Evolutionary conservation across 2,797 vertebrate species (phyloP), one percentile per base, ranked within the genome.

Genomic region (Lates japonicus): DNA sequence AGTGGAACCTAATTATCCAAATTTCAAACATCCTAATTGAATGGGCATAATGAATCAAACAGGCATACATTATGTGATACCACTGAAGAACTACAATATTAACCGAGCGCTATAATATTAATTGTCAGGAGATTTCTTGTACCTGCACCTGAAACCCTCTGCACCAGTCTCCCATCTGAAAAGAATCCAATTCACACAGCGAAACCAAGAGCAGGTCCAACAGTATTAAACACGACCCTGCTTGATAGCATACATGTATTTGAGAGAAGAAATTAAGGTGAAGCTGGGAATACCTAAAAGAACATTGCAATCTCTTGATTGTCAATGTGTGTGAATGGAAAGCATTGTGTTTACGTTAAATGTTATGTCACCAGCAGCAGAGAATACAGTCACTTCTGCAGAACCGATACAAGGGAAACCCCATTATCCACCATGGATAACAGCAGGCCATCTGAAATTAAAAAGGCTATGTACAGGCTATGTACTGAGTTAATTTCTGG

Each of bases 41-140:
- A 76, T 81, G 78, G 46, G 55, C 22, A 71, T 69, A 73, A 78
- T 85, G 49, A 83, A 83, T 88, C 58, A 78, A 78, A 85, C 13
- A 25, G 48, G 73, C 65, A n/a, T 59, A 76, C 25, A 80, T 49
- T 31, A 76, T 54, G 31, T 20, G 29, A 73, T 62, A 48, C 70
- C 39, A n/a, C 20, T 37, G 13, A 67, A 55, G 20, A 70, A 60
- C 22, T 48, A 25, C 37, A 44, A 60, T 31, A 68, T 70, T 72
- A 64, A 76, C 13, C n/a, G 58, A 41, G 52, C 2, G 5, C 73
- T 52, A 7, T 46, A 31, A 76, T 64, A 65, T 72, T 17, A 60
- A 75, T 39, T 49, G 41, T 54, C 9, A 49, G 37, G 22, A 31
- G 29, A 48, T 61, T 44, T 20, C 16, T 66, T 74, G n/a, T 35